Base-by-base conservation (phyloP, 2,888 invertebrate species). In the Pediacus dermestoides region DNA sequence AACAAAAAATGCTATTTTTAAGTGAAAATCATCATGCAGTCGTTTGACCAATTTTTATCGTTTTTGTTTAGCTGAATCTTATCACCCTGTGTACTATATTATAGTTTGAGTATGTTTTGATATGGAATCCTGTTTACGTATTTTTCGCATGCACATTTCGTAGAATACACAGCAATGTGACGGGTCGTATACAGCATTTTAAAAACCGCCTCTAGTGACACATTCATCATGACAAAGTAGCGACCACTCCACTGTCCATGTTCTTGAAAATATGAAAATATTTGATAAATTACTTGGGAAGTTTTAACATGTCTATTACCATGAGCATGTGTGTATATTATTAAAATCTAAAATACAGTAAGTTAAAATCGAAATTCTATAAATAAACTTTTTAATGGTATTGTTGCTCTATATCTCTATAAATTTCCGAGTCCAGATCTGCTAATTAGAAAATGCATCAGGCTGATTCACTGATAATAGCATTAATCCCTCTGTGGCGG, bases 161-260 rank as follows among this genome's bases (percentile, higher is more conserved):
- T 57, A 55, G 52, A 53, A 55, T 52, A 53, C 53, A 53, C 55
- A 55, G 52, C 55, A 50, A 50, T 58, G 52, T 57, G 59, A 58
- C 55, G 52, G 54, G 42, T 55, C 58, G 51, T 55, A 54, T 56
- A 57, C 53, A 52, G 55, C 56, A 58, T 63, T 60, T 60, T 60
- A 57, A 58, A 63, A 59, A 58, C 54, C 47, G n/a, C n/a, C n/a
- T n/a, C n/a, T n/a, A n/a, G 59, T 54, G 53, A 55, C 55, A 57
- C 56, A 60, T 60, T 57, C 53, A 58, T 60, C 59, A 59, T 52
- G 47, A 45, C 45, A 46, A 46, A 48, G 43, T 50, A 47, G 36
- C 44, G 39, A 41, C 32, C 44, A 44, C 43, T 42, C 37, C 37
- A 38, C 23, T 42, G 46, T 44, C 42, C 44, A 42, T 44, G 37